Conservation (phyloP, 2,797 vertebrate species). For the Melanotaenia pygmaea region DNA sequence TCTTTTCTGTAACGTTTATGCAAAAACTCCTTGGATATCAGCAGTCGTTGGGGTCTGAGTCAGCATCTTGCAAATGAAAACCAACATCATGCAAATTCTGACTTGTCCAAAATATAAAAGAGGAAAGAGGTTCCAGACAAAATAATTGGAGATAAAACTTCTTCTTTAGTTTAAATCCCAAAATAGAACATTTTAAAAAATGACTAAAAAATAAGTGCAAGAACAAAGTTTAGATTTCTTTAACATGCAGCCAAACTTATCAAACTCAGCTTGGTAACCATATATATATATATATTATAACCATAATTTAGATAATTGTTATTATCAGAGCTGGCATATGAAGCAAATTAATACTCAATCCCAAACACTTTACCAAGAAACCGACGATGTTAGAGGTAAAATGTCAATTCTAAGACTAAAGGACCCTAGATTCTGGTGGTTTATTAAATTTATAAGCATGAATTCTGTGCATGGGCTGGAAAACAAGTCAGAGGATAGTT, state of each 20-base stretch:
- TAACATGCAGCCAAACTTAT: not conserved
- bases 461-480: not conserved
- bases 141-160: not conserved
- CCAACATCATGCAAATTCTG: slow-evolving; percentile 47
- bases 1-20: slow-evolving; percentile 48
- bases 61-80: slow-evolving; percentile 29
- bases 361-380: not conserved
- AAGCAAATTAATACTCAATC: not conserved
- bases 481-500: not conserved
- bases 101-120: not conserved
- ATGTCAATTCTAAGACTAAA: not conserved
- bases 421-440: not conserved
- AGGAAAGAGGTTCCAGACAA: slow-evolving; percentile 7
- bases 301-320: not conserved
- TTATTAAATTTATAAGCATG: not conserved
- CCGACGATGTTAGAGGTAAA: not conserved
- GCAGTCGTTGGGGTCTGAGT: slow-evolving; percentile 7
- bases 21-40: slow-evolving; percentile 43
- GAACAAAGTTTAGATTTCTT: not conserved
- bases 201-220: not conserved
- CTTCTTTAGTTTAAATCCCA: not conserved
- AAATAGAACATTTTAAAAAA: not conserved
- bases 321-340: not conserved
- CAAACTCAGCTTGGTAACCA: not conserved
- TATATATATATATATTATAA: not conserved